Evolutionary conservation across 2,888 invertebrate species (phyloP).

Genomic region (Leptopilina syphax): DNA sequence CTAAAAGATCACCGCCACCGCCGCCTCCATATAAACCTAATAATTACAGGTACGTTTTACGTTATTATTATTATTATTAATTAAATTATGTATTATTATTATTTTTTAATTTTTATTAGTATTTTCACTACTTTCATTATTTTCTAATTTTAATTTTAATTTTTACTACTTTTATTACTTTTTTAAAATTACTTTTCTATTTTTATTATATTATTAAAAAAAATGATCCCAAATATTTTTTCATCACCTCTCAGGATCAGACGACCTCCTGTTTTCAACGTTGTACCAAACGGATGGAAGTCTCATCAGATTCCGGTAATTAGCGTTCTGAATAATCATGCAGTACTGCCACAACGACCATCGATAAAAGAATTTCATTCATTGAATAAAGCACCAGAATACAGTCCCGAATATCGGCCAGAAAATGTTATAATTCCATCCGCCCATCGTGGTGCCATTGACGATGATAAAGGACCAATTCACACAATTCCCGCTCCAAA

Average conservation of each 20-base stretch:
- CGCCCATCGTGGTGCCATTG: constrained; percentile 65
- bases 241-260: constrained; percentile 26
- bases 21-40: constrained; percentile 62
- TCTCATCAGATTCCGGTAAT: constrained; percentile 61
- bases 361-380: constrained; percentile 69
- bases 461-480: constrained; percentile 83
- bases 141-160: too few species aligned
- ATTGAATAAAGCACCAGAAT: constrained; percentile 67
- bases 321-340: constrained; percentile 57
- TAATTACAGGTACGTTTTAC: constrained; percentile 34
- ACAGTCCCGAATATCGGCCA: constrained; percentile 65
- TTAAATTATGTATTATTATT: neutral
- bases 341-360: constrained; percentile 65
- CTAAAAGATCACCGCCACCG: constrained; percentile 61
- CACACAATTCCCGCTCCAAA: constrained; percentile 93
- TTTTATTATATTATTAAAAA: too few species aligned
- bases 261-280: constrained; percentile 63
- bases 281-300: constrained; percentile 59
- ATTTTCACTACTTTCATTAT: too few species aligned
- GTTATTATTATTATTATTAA: neutral
- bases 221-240: too few species aligned
- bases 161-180: too few species aligned
- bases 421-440: constrained; percentile 62
- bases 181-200: too few species aligned
- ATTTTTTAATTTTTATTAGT: too few species aligned